phyloP scores from a whole-genome alignment of 1,140 invertebrate species.

The Aphaenogaster rudis region DNA sequence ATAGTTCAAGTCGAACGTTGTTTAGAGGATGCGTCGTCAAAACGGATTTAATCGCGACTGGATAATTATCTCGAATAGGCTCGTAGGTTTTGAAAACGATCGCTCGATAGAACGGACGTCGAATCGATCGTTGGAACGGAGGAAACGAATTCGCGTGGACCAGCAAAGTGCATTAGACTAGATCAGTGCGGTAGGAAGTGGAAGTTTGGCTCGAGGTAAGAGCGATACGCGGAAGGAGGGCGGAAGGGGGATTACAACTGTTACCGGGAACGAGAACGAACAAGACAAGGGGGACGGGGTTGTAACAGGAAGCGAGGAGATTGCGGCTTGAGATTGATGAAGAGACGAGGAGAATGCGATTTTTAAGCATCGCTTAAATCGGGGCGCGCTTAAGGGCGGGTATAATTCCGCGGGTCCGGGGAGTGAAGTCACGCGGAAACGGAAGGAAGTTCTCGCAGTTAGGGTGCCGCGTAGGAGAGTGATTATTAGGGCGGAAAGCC shows the following conservation, averaged over 20 bases:
- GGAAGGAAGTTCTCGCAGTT: conserved; percentile 47
- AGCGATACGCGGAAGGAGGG: conserved; percentile 9
- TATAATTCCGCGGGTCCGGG: conserved; percentile 23
- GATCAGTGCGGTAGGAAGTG: conserved; percentile 54
- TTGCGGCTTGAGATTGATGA: conserved; percentile 57
- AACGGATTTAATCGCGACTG: not conserved
- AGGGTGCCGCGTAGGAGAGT: conserved; percentile 46
- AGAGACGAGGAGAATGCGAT: conserved; percentile 58
- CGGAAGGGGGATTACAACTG: conserved; percentile 58
- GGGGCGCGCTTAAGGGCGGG: conserved; percentile 44
- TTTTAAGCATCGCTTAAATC: conserved; percentile 65
- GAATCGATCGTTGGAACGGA: not conserved
- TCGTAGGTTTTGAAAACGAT: conserved; percentile 9
- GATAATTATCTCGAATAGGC: not conserved
- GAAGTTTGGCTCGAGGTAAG: conserved; percentile 38
- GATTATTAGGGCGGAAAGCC: conserved; percentile 60
- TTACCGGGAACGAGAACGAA: conserved; percentile 32
- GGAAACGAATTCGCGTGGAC: conserved; percentile 51
- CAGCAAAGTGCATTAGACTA: conserved; percentile 48
- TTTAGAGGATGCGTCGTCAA: not conserved
- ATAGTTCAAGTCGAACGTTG: not conserved
- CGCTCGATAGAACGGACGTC: conserved; percentile 11
- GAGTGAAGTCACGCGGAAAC: conserved; percentile 54
- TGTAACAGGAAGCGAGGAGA: conserved; percentile 56
- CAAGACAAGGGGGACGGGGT: conserved; percentile 51